These are phyloP conservation scores for Barnardius zonarius DNA, from an alignment of 2,113 vertebrate genomes.

Conservation along the genomic window DNA sequence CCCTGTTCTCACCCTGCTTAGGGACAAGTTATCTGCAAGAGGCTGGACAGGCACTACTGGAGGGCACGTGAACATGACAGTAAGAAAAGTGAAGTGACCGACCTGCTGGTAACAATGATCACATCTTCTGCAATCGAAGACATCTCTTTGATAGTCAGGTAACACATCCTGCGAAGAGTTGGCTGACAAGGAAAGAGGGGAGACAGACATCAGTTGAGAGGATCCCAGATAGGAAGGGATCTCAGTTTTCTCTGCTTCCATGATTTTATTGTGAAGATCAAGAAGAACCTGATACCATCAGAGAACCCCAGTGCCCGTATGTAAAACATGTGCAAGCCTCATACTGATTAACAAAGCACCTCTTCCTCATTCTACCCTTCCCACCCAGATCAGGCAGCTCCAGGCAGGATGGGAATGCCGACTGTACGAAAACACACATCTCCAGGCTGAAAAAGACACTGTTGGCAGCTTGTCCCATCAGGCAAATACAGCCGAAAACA, in stretches of 20 bases:
- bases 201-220: background rate
- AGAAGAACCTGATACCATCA: background rate
- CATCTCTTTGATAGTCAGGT: conserved; percentile 98
- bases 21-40: background rate
- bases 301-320: background rate
- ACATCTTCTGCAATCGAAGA: conserved; percentile 96
- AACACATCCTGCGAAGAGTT: conserved; percentile 96
- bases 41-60: background rate
- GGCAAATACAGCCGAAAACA: background rate
- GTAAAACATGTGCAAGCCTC: background rate
- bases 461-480: background rate
- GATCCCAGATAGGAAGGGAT: background rate
- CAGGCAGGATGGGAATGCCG: background rate
- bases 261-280: background rate
- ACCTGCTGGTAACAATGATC: conserved; percentile 99
- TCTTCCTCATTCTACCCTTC: background rate
- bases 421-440: background rate
- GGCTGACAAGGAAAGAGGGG: conserved; percentile 50
- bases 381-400: background rate
- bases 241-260: background rate
- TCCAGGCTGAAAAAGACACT: background rate
- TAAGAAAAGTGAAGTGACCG: background rate
- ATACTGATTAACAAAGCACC: background rate
- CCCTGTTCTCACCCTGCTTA: background rate
- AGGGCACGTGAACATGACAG: background rate